phyloP scores from a whole-genome alignment of 2,888 invertebrate genomes.

The Formica aserva region DNA sequence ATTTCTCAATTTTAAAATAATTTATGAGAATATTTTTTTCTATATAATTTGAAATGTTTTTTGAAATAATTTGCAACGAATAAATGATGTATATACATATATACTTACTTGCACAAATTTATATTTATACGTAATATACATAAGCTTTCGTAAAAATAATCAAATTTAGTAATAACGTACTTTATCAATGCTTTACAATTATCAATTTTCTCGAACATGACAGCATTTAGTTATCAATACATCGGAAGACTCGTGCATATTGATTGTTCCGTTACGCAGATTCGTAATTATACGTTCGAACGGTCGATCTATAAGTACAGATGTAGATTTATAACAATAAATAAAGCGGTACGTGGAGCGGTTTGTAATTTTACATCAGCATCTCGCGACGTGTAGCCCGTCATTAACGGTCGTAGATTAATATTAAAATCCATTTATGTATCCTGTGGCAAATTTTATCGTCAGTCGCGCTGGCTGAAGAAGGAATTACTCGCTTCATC shows the following conservation, averaged over 20 bases:
- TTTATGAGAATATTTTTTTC: not conserved
- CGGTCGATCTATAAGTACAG: not conserved
- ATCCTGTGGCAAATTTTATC: conserved; percentile 35
- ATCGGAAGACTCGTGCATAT: not conserved
- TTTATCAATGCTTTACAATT: not conserved
- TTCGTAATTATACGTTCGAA: conserved; percentile 26
- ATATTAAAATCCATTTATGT: conserved; percentile 46
- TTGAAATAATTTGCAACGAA: not conserved
- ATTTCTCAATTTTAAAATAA: not conserved
- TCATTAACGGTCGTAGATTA: conserved; percentile 46
- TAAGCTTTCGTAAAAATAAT: not conserved
- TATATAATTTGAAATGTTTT: conserved; percentile 2
- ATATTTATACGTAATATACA: not conserved
- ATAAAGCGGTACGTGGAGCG: not conserved
- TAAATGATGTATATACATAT: not conserved
- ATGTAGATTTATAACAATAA: conserved; percentile 28
- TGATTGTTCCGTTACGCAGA: conserved; percentile 27
- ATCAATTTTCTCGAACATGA: not conserved
- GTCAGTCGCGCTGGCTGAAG: conserved; percentile 3
- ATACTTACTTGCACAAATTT: not conserved
- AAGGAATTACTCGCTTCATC: conserved; percentile 40
- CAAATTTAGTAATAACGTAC: not conserved
- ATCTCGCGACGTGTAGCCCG: not conserved
- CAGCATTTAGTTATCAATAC: not conserved
- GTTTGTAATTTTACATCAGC: conserved; percentile 29